Evolutionary conservation across 37 sponge, comb jelly and placozoan species (phyloP).

Genomic region (Beroe ovata): DNA sequence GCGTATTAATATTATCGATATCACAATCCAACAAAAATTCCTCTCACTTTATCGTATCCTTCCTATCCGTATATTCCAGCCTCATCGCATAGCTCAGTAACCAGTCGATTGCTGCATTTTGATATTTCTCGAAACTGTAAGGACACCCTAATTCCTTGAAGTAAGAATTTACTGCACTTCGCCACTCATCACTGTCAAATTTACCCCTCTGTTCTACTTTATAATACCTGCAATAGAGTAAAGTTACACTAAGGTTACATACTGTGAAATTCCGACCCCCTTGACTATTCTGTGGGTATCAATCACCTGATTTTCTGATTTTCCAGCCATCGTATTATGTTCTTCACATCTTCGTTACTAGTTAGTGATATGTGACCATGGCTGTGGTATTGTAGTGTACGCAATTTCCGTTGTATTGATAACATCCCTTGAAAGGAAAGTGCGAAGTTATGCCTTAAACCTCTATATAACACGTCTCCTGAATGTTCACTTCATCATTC

Average conservation of each 20-base stretch:
- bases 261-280: neutral
- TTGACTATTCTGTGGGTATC: neutral
- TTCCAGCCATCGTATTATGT: slow-evolving; percentile 90
- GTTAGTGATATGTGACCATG: slow-evolving; percentile 66
- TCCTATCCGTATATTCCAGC: slow-evolving; percentile 79
- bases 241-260: no score
- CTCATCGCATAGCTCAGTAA: slow-evolving; percentile 79
- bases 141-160: slow-evolving; percentile 85
- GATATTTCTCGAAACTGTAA: slow-evolving; percentile 48
- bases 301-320: slow-evolving; percentile 85
- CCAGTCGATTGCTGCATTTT: slow-evolving; percentile 79
- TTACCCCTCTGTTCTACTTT: neutral
- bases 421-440: neutral
- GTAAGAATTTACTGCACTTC: slow-evolving; percentile 66
- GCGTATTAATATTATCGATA: no score
- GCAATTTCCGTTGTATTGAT: slow-evolving; percentile 47
- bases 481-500: no score
- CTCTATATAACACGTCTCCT: no score
- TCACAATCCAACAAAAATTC: no score
- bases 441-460: no score
- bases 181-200: neutral
- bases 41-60: slow-evolving; percentile 24
- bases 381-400: slow-evolving; percentile 19
- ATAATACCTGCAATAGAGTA: slow-evolving; percentile 61
- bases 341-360: slow-evolving; percentile 73